Percentiles rank a stretch among this genome's conserved stretches.
Evolutionary conservation across 2,113 vertebrate species (phyloP).

Genomic region (Pholis gunnellus): DNA sequence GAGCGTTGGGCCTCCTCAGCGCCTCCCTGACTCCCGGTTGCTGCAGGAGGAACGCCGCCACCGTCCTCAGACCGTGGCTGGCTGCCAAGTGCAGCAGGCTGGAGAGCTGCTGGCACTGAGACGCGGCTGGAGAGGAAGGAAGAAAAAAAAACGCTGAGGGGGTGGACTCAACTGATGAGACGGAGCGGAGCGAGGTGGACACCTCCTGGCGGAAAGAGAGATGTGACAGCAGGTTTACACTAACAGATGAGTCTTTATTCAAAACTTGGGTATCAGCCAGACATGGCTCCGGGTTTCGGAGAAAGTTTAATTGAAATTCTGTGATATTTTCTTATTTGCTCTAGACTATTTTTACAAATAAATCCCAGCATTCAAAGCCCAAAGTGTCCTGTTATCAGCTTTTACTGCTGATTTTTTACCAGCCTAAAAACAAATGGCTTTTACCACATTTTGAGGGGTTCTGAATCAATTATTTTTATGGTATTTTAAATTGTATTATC

Average conservation of each 20-base stretch:
- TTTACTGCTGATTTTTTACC: background rate
- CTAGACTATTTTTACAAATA: background rate
- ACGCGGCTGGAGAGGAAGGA: slow-evolving; percentile 38
- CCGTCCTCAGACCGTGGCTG: slow-evolving; percentile 84
- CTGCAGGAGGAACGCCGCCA: slow-evolving; percentile 88
- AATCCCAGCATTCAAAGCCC: background rate
- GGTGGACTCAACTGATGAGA: background rate
- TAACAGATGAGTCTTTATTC: background rate
- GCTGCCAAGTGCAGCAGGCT: slow-evolving; percentile 91
- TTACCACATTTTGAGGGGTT: background rate
- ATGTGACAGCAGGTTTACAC: background rate
- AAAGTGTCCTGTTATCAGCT: background rate
- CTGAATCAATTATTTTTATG: too few relatives aligned
- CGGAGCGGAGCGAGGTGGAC: background rate
- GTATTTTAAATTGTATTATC: background rate
- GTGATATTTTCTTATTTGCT: background rate
- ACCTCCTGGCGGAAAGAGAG: background rate
- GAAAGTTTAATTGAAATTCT: background rate
- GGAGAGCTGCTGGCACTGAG: slow-evolving; percentile 69
- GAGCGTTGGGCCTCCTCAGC: slow-evolving; percentile 84
- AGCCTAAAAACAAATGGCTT: background rate
- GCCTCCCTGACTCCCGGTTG: slow-evolving; percentile 88
- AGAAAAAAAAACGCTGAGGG: background rate
- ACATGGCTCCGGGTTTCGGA: background rate
- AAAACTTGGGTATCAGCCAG: background rate